A percentile compares a stretch with the other conserved stretches of the same genome.
Evolutionary conservation across 1,140 invertebrate species (phyloP).

Genomic region (Centruroides vittatus): DNA sequence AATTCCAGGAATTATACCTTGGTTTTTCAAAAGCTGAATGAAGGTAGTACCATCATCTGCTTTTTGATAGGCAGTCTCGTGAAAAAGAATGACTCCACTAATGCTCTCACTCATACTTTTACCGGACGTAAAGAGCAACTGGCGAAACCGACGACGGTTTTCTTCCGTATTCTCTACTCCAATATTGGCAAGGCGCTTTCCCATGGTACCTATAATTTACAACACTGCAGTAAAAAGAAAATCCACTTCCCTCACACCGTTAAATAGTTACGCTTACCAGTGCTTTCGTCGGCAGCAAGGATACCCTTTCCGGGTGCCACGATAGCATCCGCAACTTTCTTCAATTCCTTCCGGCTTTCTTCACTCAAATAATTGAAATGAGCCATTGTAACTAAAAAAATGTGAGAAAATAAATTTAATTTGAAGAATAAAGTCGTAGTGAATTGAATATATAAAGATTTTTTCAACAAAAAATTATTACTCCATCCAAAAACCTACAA

Average conservation of each 20-base stretch:
- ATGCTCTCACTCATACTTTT: constrained; percentile 46
- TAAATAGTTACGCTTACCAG: constrained; percentile 17
- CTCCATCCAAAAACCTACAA: no score
- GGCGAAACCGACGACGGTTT: constrained; percentile 58
- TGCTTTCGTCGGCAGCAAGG: constrained; percentile 43
- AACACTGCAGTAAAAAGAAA: not conserved
- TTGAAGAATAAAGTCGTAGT: no score
- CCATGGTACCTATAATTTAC: constrained; percentile 50
- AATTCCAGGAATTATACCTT: constrained; percentile 78
- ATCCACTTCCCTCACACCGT: not conserved
- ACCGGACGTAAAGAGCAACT: constrained; percentile 78
- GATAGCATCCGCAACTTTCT: constrained; percentile 38
- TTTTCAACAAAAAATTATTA: no score
- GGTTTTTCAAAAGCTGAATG: constrained; percentile 58
- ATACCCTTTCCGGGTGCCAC: constrained; percentile 41
- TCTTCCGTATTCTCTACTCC: constrained; percentile 54
- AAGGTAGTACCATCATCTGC: constrained; percentile 71
- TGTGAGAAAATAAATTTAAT: no score
- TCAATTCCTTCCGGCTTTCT: constrained; percentile 37
- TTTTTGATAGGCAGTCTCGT: constrained; percentile 95
- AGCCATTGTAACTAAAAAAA: constrained; percentile 4
- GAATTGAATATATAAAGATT: no score
- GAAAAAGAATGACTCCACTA: constrained; percentile 85
- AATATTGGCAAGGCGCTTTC: constrained; percentile 62
- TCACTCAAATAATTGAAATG: constrained; percentile 27